These are phyloP conservation scores for Xylota sylvarum DNA, from an alignment of 2,888 invertebrate genomes.

Conservation along the genomic window DNA sequence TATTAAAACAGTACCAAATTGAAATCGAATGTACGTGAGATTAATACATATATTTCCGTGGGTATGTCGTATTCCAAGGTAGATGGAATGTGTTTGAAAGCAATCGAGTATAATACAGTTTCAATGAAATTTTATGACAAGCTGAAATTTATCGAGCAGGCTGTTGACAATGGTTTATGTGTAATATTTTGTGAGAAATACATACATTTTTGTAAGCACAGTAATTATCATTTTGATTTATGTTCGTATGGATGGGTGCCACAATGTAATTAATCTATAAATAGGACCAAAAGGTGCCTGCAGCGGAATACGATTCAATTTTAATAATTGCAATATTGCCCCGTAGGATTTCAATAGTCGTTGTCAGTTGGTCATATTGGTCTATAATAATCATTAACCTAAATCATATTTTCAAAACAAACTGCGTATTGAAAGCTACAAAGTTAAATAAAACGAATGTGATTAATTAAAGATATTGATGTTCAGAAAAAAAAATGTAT, in stretches of 20 bases:
- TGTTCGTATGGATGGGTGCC: neutral
- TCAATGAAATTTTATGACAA: slow-evolving; percentile 29
- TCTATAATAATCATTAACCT: slow-evolving; percentile 3
- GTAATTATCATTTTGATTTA: slow-evolving; percentile 39
- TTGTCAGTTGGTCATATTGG: neutral
- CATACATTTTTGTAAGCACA: slow-evolving; percentile 1
- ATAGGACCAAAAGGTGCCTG: neutral
- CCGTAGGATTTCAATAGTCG: neutral
- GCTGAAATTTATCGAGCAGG: slow-evolving; percentile 19
- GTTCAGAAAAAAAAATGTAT: neutral
- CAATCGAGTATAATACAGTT: slow-evolving; percentile 24
- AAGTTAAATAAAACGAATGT: neutral
- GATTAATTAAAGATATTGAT: neutral
- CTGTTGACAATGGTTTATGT: slow-evolving; percentile 26
- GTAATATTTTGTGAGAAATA: slow-evolving; percentile 12
- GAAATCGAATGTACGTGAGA: slow-evolving; percentile 26
- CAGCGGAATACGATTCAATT: neutral
- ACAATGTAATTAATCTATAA: slow-evolving; percentile 3
- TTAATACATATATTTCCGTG: neutral
- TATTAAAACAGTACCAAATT: slow-evolving; percentile 14
- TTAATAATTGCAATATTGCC: neutral
- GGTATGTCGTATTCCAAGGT: neutral
- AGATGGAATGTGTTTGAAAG: neutral
- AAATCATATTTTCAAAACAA: slow-evolving; percentile 8
- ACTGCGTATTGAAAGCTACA: neutral